These are phyloP conservation scores for Scyliorhinus canicula DNA, from an alignment of 2,797 vertebrate species.

Conservation along the genomic window DNA sequence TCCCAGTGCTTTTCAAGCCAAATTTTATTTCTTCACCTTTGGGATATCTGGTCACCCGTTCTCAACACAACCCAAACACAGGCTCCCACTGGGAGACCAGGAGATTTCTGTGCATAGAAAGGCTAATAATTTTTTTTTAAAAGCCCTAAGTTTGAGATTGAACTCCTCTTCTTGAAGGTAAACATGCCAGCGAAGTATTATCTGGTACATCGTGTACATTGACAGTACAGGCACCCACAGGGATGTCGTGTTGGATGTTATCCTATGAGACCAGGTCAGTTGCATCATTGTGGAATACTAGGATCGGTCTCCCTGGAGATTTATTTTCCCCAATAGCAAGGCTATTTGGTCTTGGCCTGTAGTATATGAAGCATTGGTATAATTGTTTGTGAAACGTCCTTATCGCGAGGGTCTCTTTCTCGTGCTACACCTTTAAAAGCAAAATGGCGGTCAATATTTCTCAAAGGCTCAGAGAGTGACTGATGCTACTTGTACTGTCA, in stretches of 20 bases:
- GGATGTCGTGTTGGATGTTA: not conserved
- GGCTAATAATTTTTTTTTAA: not conserved
- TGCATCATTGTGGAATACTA: not conserved
- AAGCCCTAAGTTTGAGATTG: not conserved
- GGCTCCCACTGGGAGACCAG: not conserved
- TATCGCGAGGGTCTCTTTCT: not conserved
- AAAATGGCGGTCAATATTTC: not conserved
- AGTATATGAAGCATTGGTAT: not conserved
- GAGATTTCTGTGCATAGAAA: not conserved
- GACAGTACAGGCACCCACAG: not conserved
- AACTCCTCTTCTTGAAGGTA: not conserved
- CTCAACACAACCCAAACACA: not conserved
- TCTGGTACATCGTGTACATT: not conserved
- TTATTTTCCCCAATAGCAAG: not conserved
- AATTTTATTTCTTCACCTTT: slow-evolving; percentile 19
- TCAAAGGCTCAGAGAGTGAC: not conserved
- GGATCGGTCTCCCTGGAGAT: not conserved
- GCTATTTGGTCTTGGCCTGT: not conserved
- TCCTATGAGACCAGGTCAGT: not conserved
- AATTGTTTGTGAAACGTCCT: slow-evolving; percentile 4
- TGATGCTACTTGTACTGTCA: not conserved
- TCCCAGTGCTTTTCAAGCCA: not conserved
- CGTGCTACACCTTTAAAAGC: slow-evolving; percentile 1
- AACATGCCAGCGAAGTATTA: slow-evolving; percentile 14
- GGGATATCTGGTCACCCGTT: not conserved